Evolutionary conservation across 2,888 invertebrate genomes (phyloP).

Genomic region (Agrochola lychnidis): DNA sequence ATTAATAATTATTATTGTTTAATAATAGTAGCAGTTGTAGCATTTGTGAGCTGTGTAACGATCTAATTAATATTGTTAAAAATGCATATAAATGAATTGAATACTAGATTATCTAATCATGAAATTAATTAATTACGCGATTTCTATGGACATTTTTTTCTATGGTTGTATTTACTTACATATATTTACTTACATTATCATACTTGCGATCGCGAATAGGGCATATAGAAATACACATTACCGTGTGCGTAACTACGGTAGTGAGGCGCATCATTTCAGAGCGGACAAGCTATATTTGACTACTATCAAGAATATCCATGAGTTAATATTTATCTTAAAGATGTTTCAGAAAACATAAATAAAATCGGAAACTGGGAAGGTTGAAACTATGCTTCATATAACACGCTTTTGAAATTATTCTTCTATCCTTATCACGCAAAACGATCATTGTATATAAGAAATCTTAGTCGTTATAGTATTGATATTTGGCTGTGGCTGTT

Average conservation of each 20-base stretch:
- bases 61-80: constrained; percentile 11
- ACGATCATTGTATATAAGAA: neutral
- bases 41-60: constrained; percentile 6
- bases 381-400: too few relatives aligned
- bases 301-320: too few relatives aligned
- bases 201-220: neutral
- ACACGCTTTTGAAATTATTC: neutral
- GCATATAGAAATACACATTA: too few relatives aligned
- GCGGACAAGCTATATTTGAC: too few relatives aligned
- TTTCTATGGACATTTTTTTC: neutral
- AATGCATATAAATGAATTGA: constrained; percentile 6
- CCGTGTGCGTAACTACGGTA: too few relatives aligned
- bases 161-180: neutral
- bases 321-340: too few relatives aligned
- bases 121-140: neutral
- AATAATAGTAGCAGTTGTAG: neutral
- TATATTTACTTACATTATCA: too few relatives aligned
- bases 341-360: too few relatives aligned
- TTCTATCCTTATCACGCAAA: neutral
- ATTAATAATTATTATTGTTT: neutral
- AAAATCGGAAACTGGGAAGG: neutral
- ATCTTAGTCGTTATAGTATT: too few relatives aligned
- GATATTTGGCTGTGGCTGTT: neutral
- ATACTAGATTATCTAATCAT: neutral
- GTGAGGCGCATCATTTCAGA: too few relatives aligned